Percentiles rank a stretch among this genome's conserved stretches.
phyloP scores from a whole-genome alignment of 2,797 vertebrate genomes.

The Aphelocoma californica region DNA sequence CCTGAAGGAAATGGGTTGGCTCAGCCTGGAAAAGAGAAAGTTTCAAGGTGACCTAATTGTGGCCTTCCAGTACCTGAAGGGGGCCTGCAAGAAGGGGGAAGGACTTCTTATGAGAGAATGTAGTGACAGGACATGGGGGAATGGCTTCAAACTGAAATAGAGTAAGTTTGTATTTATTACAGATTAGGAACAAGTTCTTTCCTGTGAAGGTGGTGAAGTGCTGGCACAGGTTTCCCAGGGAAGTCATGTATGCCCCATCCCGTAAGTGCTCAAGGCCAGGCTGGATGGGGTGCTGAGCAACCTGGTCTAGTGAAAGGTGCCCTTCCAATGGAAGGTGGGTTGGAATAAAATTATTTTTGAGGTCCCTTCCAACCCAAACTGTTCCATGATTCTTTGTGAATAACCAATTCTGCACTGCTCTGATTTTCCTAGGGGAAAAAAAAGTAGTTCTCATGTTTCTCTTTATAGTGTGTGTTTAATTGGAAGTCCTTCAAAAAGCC shows the following conservation, averaged over 20 bases:
- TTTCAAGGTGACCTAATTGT: background rate
- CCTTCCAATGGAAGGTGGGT: background rate
- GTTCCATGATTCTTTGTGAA: background rate
- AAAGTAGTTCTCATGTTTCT: background rate
- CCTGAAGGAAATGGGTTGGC: background rate
- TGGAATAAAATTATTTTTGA: background rate
- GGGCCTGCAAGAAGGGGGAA: background rate
- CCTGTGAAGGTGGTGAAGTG: background rate
- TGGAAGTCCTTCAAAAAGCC: background rate
- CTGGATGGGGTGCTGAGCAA: background rate
- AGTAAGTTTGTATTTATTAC: background rate
- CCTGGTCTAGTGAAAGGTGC: background rate
- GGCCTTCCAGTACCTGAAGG: background rate
- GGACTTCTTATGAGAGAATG: accelerated
- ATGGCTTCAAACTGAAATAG: background rate
- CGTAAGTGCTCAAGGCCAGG: background rate
- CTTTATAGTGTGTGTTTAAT: background rate
- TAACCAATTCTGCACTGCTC: background rate
- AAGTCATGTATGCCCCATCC: background rate
- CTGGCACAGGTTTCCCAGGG: background rate
- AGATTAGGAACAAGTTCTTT: background rate
- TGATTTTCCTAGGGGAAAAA: background rate
- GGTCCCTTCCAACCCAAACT: background rate
- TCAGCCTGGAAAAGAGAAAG: background rate
- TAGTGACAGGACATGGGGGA: background rate